phyloP scores from a whole-genome alignment of 2,797 vertebrate species.

The Sphenodon punctatus region DNA sequence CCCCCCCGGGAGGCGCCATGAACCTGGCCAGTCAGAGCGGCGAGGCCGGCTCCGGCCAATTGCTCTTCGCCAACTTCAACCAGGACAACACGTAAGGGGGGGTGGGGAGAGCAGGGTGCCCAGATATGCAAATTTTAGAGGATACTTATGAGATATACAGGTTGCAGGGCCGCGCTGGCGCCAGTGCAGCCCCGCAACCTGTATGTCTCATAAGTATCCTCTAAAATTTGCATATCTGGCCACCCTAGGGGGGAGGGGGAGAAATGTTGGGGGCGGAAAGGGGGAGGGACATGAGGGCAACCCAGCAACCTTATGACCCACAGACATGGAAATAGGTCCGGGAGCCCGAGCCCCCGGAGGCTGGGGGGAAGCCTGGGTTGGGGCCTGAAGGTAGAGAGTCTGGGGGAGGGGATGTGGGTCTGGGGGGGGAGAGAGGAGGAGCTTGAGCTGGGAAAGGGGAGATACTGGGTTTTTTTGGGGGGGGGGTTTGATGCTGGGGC shows the following conservation, averaged over 20 bases:
- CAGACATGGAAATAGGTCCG: no score
- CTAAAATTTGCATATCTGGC: no score
- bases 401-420: background rate
- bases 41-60: conserved; percentile 93
- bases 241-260: conserved; percentile 40
- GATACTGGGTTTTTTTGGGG: no score
- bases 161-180: no score
- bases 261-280: background rate
- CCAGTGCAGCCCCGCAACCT: no score
- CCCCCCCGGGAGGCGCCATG: conserved; percentile 79
- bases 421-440: background rate
- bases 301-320: no score
- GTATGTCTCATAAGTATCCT: no score
- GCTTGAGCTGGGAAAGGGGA: background rate
- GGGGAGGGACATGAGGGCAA: background rate
- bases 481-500: no score
- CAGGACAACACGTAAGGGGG: conserved; percentile 97
- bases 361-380: conserved; percentile 6
- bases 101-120: conserved; percentile 25
- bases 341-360: no score
- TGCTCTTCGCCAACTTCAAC: conserved; percentile 99
- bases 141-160: no score
- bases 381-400: no score
- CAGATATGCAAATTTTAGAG: no score
- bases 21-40: conserved; percentile 96